Conservation (phyloP, 2,888 invertebrate species). For the Acholoe squamosa region DNA sequence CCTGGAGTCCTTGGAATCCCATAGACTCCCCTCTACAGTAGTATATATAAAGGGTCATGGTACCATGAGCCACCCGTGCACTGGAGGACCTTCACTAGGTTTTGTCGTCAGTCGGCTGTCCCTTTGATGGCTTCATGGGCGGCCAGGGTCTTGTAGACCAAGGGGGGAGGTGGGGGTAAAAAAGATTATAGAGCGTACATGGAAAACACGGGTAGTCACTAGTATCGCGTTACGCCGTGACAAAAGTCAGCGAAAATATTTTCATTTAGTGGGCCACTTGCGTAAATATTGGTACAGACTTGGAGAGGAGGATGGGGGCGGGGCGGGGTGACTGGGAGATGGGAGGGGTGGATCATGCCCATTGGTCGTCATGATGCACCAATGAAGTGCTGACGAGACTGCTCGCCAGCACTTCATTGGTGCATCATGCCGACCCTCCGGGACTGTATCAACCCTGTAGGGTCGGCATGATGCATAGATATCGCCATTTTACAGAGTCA, state of each 20-base stretch:
- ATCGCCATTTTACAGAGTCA: too few relatives aligned
- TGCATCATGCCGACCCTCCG: too few relatives aligned
- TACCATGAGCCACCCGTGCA: not conserved
- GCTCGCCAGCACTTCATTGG: too few relatives aligned
- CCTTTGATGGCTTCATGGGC: constrained; percentile 29
- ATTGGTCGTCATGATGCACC: too few relatives aligned
- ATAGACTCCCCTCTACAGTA: too few relatives aligned
- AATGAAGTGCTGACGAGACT: too few relatives aligned
- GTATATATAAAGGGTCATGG: too few relatives aligned
- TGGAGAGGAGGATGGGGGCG: not conserved
- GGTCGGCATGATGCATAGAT: too few relatives aligned
- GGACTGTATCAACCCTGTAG: too few relatives aligned
- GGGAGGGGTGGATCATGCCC: not conserved
- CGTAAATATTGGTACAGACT: constrained; percentile 43
- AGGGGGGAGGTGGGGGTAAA: not conserved
- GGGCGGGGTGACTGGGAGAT: not conserved
- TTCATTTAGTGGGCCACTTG: constrained; percentile 51
- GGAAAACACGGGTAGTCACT: constrained; percentile 30
- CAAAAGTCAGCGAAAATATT: constrained; percentile 57
- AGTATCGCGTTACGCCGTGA: constrained; percentile 50
- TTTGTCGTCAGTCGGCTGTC: not conserved
- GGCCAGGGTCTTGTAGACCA: not conserved
- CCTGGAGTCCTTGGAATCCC: too few relatives aligned
- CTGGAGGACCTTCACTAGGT: not conserved
- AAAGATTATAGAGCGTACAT: not conserved